Conservation (phyloP, 2,888 invertebrate genomes). For the Megamerina dolium region DNA sequence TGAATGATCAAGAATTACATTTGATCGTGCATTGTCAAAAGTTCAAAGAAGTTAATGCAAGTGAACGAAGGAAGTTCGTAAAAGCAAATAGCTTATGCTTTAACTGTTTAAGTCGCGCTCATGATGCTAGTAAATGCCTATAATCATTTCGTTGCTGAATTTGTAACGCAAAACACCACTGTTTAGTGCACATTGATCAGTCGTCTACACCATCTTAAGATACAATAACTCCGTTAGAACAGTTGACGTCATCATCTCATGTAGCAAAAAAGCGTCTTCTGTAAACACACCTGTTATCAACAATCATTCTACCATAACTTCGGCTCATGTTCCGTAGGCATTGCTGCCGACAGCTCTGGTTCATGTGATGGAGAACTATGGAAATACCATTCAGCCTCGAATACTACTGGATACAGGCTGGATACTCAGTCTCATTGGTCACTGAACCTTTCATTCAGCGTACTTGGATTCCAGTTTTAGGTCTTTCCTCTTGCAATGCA, state of each 20-base stretch:
- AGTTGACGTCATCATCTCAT: too few relatives aligned
- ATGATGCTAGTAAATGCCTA: not conserved
- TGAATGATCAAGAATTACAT: too few relatives aligned
- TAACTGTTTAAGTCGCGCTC: constrained; percentile 3
- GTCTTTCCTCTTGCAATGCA: constrained; percentile 3
- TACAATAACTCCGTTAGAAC: not conserved
- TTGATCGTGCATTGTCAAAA: too few relatives aligned
- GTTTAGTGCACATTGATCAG: not conserved
- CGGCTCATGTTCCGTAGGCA: not conserved
- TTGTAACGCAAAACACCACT: too few relatives aligned
- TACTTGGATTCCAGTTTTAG: constrained; percentile 4
- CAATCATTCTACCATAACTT: too few relatives aligned
- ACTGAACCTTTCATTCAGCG: constrained; percentile 12
- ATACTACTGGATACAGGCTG: constrained; percentile 8
- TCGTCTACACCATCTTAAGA: not conserved
- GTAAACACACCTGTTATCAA: not conserved
- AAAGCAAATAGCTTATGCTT: constrained; percentile 2
- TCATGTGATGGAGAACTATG: not conserved
- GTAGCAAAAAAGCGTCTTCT: too few relatives aligned
- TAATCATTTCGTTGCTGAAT: not conserved
- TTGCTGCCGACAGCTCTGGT: constrained; percentile 3
- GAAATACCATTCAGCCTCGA: constrained; percentile 1
- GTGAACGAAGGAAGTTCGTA: too few relatives aligned
- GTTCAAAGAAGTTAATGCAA: too few relatives aligned
- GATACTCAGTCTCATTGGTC: constrained; percentile 10